Base-by-base conservation (phyloP, 2,113 vertebrate genomes). In the Xyliphius kryptos region DNA sequence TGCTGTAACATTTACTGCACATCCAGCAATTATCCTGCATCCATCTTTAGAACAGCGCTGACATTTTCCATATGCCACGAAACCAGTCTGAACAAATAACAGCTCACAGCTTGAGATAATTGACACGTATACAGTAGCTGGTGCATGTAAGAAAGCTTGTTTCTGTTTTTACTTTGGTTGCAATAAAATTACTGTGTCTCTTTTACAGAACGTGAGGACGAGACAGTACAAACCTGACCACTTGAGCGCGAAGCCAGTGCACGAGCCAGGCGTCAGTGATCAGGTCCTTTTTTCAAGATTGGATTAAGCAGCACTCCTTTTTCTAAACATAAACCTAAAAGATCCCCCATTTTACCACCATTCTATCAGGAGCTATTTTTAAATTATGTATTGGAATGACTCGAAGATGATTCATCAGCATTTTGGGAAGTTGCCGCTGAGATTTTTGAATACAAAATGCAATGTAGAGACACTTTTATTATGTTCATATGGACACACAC, bases 171-270 rank as follows among this genome's bases (percentile, higher is more conserved):
- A 1, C n/a, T 6, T 9, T 1, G 1, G 8, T 4, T 32, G 13
- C 12, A 13, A 19, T 19, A 41, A 9, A 4, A 1, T 41, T 56
- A 21, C 56, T 40, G 12, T 56, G 5, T 54, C 8, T 65, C 6
- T 56, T 47, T 47, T 55, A 16, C 68, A 81, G 81, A 58, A 2
- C 6, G 17, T 15, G 38, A 41, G 41, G n/a, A n/a, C n/a, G 48
- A 63, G 20, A 43, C 19, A 10, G 37, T 56, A 19, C 50, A 9
- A 21, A 15, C n/a, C 44, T 11, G 17, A 40, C 41, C 55, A 49
- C 49, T 48, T n/a, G 14, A 65, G 11, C 50, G 55, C 19, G 40
- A 15, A 37, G 22, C 11, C 61, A 44, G 19, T 12, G 19, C 14
- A 37, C 19, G 15, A 54, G 41, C 56, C 49, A 57, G n/a, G 19